Evolutionary conservation across 2,888 invertebrate species (phyloP).

Genomic region (Habrosyne pyritoides): DNA sequence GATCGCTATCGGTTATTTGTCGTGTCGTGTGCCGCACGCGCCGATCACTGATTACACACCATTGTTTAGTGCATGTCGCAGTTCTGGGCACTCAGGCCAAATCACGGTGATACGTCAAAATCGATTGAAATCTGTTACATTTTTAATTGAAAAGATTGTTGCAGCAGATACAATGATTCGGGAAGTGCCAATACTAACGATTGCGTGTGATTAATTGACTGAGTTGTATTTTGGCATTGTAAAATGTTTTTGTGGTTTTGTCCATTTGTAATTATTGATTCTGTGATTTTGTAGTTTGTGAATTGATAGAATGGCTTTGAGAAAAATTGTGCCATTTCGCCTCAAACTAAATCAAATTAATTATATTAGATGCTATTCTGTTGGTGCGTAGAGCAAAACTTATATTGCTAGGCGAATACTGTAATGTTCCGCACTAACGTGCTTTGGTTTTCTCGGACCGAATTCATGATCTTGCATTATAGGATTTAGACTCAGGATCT

Average conservation of each 20-base stretch:
- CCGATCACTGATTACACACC: conserved; percentile 50
- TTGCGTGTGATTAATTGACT: conserved; percentile 58
- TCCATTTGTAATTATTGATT: background rate
- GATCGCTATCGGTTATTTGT: conserved; percentile 63
- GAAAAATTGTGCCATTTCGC: no score
- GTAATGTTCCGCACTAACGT: no score
- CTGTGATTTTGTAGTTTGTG: no score
- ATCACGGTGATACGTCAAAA: conserved; percentile 72
- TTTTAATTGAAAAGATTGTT: conserved; percentile 63
- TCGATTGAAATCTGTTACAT: conserved; percentile 62
- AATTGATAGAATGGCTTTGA: no score
- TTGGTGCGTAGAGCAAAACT: no score
- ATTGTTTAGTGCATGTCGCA: conserved; percentile 59
- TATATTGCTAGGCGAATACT: no score
- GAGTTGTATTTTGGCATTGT: background rate
- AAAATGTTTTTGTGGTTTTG: background rate
- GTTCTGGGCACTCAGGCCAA: conserved; percentile 25
- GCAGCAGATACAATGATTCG: conserved; percentile 36
- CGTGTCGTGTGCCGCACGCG: conserved; percentile 57
- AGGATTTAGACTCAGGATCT: no score
- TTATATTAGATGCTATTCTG: no score
- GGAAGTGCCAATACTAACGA: conserved; percentile 52
- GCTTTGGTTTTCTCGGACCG: no score
- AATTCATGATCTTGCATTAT: no score
- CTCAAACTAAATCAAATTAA: no score